Evolutionary conservation across 2,888 invertebrate genomes (phyloP), one percentile per base, ranked within the genome.

Genomic region (Copidosoma aretas): DNA sequence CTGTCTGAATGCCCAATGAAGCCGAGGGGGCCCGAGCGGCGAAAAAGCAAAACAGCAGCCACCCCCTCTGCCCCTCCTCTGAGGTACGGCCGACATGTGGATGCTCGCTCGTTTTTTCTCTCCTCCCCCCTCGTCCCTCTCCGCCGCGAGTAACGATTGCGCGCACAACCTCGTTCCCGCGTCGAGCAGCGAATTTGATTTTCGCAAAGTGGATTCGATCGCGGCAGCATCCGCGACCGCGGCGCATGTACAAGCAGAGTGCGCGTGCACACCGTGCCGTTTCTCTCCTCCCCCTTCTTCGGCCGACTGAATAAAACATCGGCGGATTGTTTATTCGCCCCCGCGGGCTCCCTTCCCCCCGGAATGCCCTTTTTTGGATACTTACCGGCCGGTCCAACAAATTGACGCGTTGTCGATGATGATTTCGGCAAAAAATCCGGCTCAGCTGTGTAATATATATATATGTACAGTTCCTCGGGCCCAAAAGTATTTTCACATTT

Each of bases 1-100:
- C 79, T 77, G 73, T 77, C 82, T 81, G 83, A 83, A 83, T 83
- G 80, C 83, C 73, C 79, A 82, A 83, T 83, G 80, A 82, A 77
- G 75, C 62, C 51, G 61, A 58, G 24, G 10, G 54, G 10, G 14
- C 32, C 39, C 39, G 58, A 32, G 56, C 74, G 70, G 43, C 72
- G 73, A 77, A 77, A 73, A 75, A 75, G 69, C 74, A 32, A 32
- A 32, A 32, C 32, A 32, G 75, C 73, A 73, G 73, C 73, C 73
- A 71, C 25, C 24, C 51, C 60, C 14, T 43, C 25, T 24, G 12
- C 41, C 61, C 61, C 53, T 46, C 56, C 57, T 25, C 4, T 32
- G 21, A 19, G 43, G 49, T 3, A 17, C 49, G 39, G 64, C 25
- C 57, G 32, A 39, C 64, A 46, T 46, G 39, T 43, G 49, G 57